Conservation (phyloP, 2,113 vertebrate genomes). For the Melanocharis versteri region DNA sequence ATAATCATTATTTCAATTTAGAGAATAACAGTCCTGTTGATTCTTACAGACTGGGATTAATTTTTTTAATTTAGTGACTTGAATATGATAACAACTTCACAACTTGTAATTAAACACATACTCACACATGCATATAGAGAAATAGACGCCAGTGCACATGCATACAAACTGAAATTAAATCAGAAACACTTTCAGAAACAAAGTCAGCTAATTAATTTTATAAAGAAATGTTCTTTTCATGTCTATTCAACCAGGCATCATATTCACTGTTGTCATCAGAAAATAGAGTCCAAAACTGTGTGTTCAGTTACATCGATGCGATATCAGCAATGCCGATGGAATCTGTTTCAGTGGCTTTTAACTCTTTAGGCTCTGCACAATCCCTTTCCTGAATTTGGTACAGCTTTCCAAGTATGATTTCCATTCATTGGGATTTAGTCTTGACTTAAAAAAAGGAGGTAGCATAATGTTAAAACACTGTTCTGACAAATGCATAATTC, state of each 20-base stretch:
- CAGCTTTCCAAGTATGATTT: neutral
- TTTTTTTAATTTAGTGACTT: slow-evolving; percentile 33
- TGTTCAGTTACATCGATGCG: fast-evolving
- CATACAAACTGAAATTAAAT: slow-evolving; percentile 3
- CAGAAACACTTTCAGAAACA: neutral
- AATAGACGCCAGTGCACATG: neutral
- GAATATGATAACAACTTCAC: slow-evolving; percentile 55
- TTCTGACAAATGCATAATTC: neutral
- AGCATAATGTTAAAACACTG: neutral
- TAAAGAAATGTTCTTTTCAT: neutral
- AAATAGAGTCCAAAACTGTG: neutral
- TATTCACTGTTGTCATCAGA: neutral
- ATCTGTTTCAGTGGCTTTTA: neutral
- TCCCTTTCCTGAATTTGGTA: neutral
- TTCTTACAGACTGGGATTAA: neutral
- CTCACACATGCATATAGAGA: neutral
- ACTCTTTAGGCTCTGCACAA: neutral
- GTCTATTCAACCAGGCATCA: neutral
- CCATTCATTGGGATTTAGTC: neutral
- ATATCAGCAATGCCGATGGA: neutral
- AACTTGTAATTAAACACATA: slow-evolving; percentile 51
- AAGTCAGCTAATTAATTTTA: neutral
- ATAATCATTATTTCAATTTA: neutral
- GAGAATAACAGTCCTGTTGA: neutral
- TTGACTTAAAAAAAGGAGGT: neutral